Evolutionary conservation across 1,140 invertebrate genomes (phyloP), one percentile per base, ranked within the genome.

Genomic region (Procambarus clarkii): DNA sequence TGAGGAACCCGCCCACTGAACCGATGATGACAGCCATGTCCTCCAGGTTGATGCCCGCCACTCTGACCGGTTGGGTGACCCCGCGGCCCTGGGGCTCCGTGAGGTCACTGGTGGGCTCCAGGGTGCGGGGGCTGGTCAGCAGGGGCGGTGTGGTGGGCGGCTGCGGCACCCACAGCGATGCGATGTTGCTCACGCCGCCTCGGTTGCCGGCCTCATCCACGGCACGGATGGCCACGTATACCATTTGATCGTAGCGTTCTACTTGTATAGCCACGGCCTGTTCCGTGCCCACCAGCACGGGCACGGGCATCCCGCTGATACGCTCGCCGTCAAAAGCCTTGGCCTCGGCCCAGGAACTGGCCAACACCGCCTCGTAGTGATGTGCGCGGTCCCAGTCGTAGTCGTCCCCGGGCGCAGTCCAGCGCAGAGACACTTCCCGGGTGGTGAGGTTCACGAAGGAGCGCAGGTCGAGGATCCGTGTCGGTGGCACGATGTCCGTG

Each of bases 151-250:
- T 93, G 11, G 92, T 94, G 15, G 93, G 93, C 48, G 93, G 93
- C 60, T 93, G 92, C 44, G 95, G 95, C 8, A 96, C 94, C 48
- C 95, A 94, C 54, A 96, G 93, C 48, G 95, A 93, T 7, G 95
- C 95, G 93, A 95, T 95, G 93, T 96, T 96, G 0, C 96, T 96
- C 44, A 95, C 93, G 4, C 95, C 95, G 1, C 95, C 95, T 4
- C 94, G 94, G 69, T 95, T 94, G 15, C 94, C 94, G 18, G 86
- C 87, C 24, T 93, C 92, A 85, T 95, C 95, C 78, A 95, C 95
- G 1, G 95, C 95, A 58, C 95, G 94, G 4, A 96, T 94, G 46
- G 95, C 95, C 92, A 96, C 95, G 91, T 95, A 96, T 15, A 92
- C 86, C 74, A 93, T 91, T 50, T 93, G 91, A 58, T 93, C 92